Evolutionary conservation across 2,797 vertebrate genomes (phyloP), one percentile per base, ranked within the genome.

Genomic region (Falco rusticolus): DNA sequence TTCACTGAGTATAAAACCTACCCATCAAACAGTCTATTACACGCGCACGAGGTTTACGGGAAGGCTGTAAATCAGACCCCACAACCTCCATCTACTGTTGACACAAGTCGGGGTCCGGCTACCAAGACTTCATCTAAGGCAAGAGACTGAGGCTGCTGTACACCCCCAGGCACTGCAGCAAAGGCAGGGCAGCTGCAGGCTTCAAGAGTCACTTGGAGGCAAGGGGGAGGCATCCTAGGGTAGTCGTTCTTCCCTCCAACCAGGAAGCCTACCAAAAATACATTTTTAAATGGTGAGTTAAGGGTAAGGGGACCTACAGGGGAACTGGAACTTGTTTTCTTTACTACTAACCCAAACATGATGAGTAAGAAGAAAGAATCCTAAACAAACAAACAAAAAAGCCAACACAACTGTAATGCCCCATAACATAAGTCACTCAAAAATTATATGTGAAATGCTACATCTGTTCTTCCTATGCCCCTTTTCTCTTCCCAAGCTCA

Each of bases 401-500:
- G 29, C 26, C 39, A 76, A 74, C 0, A 1, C 19, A n/a, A 90
- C 87, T 64, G 79, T 97, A 97, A 97, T 95, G 96, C 96, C 97
- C 97, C 93, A 24, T 84, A 82, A 77, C 13, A 24, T 69, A 60
- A 76, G 53, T 94, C 91, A 92, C 92, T 96, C 61, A 96, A 94
- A 89, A 85, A 89, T 21, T 34, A 54, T 61, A 92, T 37, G 78
- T 92, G 94, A 76, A 90, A 97, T 94, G 96, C 94, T 98, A 96
- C 94, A 91, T 94, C 93, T 96, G 87, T 89, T 91, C 57, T 78
- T 91, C 64, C 65, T 84, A 75, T 4, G 26, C 65, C 90, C 70
- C 68, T 0, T 89, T 89, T 82, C 47, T 93, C 89, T 89, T 94
- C 68, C 64, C 87, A 95, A 96, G 76, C 84, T 84, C 63, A 13